Evolutionary conservation across 2,797 vertebrate species (phyloP).

Genomic region (Morelia viridis): DNA sequence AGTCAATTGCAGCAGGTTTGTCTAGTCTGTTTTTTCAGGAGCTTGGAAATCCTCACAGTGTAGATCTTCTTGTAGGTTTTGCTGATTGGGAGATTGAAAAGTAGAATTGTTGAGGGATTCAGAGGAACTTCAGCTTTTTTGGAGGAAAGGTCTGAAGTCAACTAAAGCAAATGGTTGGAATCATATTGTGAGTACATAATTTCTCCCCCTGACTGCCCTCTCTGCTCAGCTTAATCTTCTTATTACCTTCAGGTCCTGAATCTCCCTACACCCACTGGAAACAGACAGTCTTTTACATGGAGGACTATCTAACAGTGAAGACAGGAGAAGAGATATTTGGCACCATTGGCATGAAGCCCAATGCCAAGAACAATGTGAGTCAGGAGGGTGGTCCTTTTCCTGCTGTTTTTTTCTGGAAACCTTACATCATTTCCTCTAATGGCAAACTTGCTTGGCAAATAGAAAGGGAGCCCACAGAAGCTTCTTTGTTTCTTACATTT

Average conservation of each 20-base stretch:
- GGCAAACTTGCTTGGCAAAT: not conserved
- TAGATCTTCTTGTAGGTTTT: not conserved
- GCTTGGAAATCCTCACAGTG: not conserved
- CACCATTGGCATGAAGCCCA: conserved; percentile 94
- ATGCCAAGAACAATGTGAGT: conserved; percentile 93
- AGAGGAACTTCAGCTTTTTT: not conserved
- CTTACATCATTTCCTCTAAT: not conserved
- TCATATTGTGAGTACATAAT: not conserved
- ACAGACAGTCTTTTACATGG: conserved; percentile 94
- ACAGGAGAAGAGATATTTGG: conserved; percentile 93
- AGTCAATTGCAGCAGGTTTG: not conserved
- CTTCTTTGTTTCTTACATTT: not conserved
- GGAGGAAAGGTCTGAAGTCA: not conserved
- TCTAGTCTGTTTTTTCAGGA: not conserved
- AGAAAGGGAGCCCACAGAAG: not conserved
- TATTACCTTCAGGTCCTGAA: conserved; percentile 80
- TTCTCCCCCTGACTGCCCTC: not conserved
- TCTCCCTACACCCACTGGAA: conserved; percentile 97
- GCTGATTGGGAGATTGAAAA: not conserved
- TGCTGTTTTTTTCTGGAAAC: not conserved
- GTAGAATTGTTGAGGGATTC: not conserved
- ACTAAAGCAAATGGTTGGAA: too few relatives aligned
- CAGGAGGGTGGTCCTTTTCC: not conserved
- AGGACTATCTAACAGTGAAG: conserved; percentile 92
- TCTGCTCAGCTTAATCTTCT: not conserved